A percentile compares a stretch with the other conserved stretches of the same genome.
Evolutionary conservation across 2,113 vertebrate genomes (phyloP).

Genomic region (Fukomys damarensis): DNA sequence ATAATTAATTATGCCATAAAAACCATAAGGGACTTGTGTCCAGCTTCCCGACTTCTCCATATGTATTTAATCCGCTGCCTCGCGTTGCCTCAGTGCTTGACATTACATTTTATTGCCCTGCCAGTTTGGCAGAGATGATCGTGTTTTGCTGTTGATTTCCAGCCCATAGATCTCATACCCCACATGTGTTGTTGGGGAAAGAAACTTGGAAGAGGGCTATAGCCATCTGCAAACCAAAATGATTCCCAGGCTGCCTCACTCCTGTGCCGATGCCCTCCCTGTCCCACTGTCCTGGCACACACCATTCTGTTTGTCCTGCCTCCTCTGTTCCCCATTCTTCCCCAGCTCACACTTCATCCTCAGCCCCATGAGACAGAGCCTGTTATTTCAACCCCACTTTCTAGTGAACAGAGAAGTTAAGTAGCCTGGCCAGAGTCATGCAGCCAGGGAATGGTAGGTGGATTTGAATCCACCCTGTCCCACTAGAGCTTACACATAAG

Average conservation of each 20-base stretch:
- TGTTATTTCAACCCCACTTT: background rate
- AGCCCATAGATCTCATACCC: background rate
- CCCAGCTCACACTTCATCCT: background rate
- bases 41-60: background rate
- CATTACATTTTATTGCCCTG: background rate
- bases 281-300: background rate
- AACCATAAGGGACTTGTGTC: background rate
- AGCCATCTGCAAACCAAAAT: background rate
- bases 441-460: background rate
- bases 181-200: fast-evolving
- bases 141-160: background rate
- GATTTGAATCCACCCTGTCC: background rate
- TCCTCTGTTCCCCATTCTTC: background rate
- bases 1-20: background rate
- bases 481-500: no score
- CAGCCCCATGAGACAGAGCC: background rate
- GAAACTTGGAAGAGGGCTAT: background rate
- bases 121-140: background rate
- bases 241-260: background rate
- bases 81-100: fast-evolving
- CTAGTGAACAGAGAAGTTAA: background rate
- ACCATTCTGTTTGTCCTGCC: background rate
- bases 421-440: background rate
- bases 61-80: background rate
- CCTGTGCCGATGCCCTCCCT: fast-evolving